These are phyloP conservation scores for Toxotes jaculatrix DNA, from an alignment of 2,113 vertebrate genomes.

Conservation along the genomic window DNA sequence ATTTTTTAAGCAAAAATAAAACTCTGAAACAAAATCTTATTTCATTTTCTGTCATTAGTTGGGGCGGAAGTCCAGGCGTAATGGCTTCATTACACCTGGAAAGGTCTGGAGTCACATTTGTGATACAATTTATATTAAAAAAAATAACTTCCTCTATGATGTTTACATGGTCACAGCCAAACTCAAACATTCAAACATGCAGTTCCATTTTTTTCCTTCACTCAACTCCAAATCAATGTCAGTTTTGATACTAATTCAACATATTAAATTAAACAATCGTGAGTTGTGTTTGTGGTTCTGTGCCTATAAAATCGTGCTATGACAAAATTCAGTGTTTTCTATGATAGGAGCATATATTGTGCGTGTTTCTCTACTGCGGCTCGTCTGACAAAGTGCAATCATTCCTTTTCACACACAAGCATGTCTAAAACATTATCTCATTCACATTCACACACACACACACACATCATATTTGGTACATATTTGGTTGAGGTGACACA, in stretches of 20 bases:
- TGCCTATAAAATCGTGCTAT: neutral
- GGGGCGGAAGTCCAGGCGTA: neutral
- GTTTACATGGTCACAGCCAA: neutral
- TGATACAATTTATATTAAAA: neutral
- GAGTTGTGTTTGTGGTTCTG: neutral
- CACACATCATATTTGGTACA: conserved; percentile 40
- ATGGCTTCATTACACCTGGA: neutral
- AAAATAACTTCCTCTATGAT: neutral
- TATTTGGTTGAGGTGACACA: conserved; percentile 35
- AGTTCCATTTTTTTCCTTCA: neutral
- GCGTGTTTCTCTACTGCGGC: conserved; percentile 32
- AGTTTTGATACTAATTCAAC: rapidly evolving
- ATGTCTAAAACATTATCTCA: neutral
- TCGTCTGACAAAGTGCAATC: neutral
- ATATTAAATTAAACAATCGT: neutral
- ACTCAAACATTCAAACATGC: neutral
- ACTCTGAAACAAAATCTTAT: neutral
- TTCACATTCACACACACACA: neutral
- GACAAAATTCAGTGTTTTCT: neutral
- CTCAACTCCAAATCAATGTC: neutral
- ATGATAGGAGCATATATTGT: conserved; percentile 44
- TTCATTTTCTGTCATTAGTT: neutral
- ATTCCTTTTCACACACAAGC: conserved; percentile 10
- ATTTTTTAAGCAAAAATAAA: conserved; percentile 30
- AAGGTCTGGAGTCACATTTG: neutral